Evolutionary conservation across 2,113 vertebrate species (phyloP).

Genomic region (Lamprotornis superbus): DNA sequence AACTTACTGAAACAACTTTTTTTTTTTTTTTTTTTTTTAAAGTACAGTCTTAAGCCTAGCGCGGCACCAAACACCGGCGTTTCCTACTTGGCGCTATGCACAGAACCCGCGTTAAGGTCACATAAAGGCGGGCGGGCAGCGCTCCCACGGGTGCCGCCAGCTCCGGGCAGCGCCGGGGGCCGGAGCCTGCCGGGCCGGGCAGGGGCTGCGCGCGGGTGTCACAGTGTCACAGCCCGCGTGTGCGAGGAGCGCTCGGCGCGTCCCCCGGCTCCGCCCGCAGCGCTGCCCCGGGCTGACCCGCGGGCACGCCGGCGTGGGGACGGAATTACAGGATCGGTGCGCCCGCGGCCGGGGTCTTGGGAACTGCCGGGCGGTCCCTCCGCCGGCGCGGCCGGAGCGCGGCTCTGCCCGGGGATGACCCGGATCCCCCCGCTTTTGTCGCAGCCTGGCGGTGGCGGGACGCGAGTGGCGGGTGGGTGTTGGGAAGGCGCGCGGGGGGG

Average conservation of each 20-base stretch:
- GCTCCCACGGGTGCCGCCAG: background rate
- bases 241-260: background rate
- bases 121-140: background rate
- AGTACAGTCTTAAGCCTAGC: background rate
- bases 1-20: background rate
- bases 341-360: background rate
- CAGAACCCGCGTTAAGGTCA: background rate
- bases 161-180: background rate
- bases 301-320: background rate
- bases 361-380: background rate
- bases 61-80: background rate
- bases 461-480: background rate
- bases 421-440: background rate
- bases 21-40: background rate
- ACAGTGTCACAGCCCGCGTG: background rate
- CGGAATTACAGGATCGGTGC: background rate
- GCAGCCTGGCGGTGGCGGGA: background rate
- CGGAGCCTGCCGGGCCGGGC: background rate
- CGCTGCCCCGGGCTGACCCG: background rate
- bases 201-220: background rate
- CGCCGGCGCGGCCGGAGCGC: background rate
- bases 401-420: background rate
- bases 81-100: background rate
- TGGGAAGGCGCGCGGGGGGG: background rate
- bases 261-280: background rate